phyloP scores from a whole-genome alignment of 2,888 invertebrate species.

The Catocala sponsa region DNA sequence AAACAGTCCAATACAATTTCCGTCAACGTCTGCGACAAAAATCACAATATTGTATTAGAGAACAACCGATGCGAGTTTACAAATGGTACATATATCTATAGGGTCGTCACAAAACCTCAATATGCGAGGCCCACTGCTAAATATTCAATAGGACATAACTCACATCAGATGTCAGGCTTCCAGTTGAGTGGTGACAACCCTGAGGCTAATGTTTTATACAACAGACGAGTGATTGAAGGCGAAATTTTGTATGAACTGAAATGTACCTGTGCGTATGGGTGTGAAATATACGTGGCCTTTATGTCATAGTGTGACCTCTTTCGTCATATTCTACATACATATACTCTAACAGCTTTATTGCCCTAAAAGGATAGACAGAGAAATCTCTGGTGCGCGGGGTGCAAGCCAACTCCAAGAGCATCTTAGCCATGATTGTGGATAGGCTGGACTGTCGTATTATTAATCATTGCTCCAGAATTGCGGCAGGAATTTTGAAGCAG shows the following conservation, averaged over 20 bases:
- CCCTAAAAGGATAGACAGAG: too few relatives aligned
- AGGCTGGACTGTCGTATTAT: too few relatives aligned
- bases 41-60: too few relatives aligned
- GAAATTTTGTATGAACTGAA: slow-evolving; percentile 43
- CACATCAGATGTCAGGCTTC: slow-evolving; percentile 48
- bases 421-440: too few relatives aligned
- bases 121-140: slow-evolving; percentile 53
- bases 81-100: slow-evolving; percentile 27
- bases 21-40: too few relatives aligned
- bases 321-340: too few relatives aligned
- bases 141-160: slow-evolving; percentile 71
- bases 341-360: too few relatives aligned
- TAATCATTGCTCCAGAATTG: too few relatives aligned
- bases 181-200: slow-evolving; percentile 50
- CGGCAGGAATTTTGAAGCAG: too few relatives aligned
- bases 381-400: too few relatives aligned
- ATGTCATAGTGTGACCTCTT: background rate
- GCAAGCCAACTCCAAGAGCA: too few relatives aligned
- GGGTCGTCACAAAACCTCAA: slow-evolving; percentile 42
- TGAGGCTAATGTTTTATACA: slow-evolving; percentile 65
- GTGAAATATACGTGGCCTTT: background rate
- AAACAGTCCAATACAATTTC: too few relatives aligned
- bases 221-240: slow-evolving; percentile 55
- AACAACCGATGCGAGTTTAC: background rate
- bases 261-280: slow-evolving; percentile 14